phyloP scores from a whole-genome alignment of 2,888 invertebrate genomes.

The Rhagophthalmus giganteus region DNA sequence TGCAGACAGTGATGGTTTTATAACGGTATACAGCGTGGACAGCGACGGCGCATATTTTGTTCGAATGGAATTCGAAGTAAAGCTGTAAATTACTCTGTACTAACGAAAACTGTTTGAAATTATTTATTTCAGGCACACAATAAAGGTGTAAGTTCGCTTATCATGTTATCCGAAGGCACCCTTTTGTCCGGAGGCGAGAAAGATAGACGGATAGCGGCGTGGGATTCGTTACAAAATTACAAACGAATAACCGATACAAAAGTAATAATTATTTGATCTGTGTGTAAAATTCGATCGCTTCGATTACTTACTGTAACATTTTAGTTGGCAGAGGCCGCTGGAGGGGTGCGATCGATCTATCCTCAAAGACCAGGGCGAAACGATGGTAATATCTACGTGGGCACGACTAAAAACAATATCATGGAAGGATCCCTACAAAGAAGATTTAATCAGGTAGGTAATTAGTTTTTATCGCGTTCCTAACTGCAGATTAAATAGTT shows the following conservation, averaged over 20 bases:
- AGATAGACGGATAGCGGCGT: constrained; percentile 86
- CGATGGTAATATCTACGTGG: constrained; percentile 89
- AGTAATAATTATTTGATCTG: no score
- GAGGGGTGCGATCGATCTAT: constrained; percentile 87
- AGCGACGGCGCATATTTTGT: constrained; percentile 88
- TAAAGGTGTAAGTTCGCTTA: constrained; percentile 82
- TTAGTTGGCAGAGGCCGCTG: constrained; percentile 82
- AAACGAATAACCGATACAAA: constrained; percentile 88
- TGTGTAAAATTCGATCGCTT: no score
- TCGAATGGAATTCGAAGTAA: constrained; percentile 81
- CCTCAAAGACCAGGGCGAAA: constrained; percentile 85
- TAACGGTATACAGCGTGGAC: constrained; percentile 87
- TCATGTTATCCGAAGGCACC: constrained; percentile 89
- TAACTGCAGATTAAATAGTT: no score
- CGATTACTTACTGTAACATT: no score
- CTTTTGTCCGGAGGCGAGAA: constrained; percentile 88
- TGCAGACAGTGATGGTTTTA: constrained; percentile 89
- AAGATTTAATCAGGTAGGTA: constrained; percentile 77
- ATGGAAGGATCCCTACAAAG: constrained; percentile 88
- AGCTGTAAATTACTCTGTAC: neutral
- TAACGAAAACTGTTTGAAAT: neutral
- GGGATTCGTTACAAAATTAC: constrained; percentile 90
- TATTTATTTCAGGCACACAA: constrained; percentile 67
- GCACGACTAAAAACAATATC: constrained; percentile 86
- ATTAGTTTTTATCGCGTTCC: no score